phyloP scores from a whole-genome alignment of 2,888 invertebrate species.

The Microctonus aethiopoides region DNA sequence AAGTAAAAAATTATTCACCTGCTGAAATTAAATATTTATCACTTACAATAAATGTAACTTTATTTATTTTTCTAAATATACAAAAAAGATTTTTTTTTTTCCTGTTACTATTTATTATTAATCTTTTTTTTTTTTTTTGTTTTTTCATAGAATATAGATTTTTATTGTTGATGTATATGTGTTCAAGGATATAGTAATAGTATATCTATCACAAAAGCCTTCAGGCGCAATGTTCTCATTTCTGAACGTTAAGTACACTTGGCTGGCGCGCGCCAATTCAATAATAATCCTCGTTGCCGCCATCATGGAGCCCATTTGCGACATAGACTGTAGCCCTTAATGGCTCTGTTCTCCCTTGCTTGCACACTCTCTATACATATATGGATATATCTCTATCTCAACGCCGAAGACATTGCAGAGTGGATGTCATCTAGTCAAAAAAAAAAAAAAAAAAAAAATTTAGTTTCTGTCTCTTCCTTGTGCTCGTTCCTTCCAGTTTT shows the following conservation, averaged over 20 bases:
- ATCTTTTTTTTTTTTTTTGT: no score
- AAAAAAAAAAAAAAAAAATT: not conserved
- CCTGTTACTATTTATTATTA: no score
- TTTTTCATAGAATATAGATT: no score
- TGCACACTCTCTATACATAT: not conserved
- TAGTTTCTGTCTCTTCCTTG: not conserved
- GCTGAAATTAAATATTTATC: no score
- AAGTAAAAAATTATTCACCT: no score
- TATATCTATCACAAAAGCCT: not conserved
- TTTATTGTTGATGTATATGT: no score
- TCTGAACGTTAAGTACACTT: slow-evolving; percentile 24
- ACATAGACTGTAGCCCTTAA: slow-evolving; percentile 14
- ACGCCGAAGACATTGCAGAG: slow-evolving; percentile 2
- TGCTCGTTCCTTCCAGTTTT: not conserved
- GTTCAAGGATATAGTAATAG: no score
- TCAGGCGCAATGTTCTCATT: slow-evolving; percentile 3
- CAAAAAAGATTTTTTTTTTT: no score
- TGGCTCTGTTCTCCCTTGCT: slow-evolving; percentile 4
- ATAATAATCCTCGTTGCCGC: slow-evolving; percentile 29
- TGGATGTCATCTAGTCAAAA: not conserved
- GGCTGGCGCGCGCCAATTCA: slow-evolving; percentile 21
- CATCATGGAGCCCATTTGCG: slow-evolving; percentile 23
- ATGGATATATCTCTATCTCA: not conserved
- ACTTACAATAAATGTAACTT: no score
- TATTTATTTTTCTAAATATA: no score